Conservation (phyloP, 2,113 vertebrate species). For the Scopus umbretta region DNA sequence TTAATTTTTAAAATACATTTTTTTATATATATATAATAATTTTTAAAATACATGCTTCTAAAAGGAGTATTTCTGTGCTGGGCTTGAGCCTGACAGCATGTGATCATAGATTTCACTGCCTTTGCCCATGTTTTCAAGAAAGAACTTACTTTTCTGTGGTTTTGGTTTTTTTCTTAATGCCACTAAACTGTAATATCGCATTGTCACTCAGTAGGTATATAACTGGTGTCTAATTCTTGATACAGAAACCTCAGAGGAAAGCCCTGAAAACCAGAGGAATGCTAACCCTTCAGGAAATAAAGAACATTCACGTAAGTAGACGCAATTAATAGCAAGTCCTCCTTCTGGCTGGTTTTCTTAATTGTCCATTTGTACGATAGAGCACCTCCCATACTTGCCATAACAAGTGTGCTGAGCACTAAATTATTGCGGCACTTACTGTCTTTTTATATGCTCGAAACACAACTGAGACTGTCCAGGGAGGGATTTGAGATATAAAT, state of each 20-base stretch:
- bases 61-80: neutral
- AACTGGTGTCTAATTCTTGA: neutral
- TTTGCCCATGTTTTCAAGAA: neutral
- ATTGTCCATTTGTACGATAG: neutral
- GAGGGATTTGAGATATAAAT: neutral
- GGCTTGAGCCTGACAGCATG: neutral
- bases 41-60: neutral
- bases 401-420: neutral
- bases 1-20: too few species aligned
- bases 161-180: neutral
- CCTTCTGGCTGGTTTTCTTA: neutral
- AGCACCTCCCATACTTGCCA: neutral
- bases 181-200: neutral
- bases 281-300: slow-evolving; percentile 88
- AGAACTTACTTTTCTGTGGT: neutral
- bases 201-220: neutral
- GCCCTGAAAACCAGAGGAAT: slow-evolving; percentile 82
- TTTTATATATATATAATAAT: too few species aligned
- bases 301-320: slow-evolving; percentile 87
- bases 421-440: neutral
- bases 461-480: neutral
- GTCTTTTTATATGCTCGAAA: neutral
- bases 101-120: neutral
- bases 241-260: slow-evolving; percentile 84
- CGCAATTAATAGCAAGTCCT: neutral